Evolutionary conservation across 2,113 vertebrate species (phyloP).

Genomic region (Sterna hirundo): DNA sequence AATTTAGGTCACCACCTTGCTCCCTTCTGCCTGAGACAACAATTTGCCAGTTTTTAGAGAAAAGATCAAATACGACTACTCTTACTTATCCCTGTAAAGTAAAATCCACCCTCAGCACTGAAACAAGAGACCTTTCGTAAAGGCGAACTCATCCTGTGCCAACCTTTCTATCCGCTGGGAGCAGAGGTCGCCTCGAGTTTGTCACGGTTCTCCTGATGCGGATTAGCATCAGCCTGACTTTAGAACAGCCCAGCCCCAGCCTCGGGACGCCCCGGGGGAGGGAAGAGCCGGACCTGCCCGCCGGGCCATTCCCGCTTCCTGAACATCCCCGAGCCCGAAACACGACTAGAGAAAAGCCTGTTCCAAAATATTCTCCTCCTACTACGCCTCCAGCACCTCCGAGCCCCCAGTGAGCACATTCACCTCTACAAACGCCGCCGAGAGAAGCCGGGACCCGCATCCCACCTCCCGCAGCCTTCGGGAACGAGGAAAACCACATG

Average conservation of each 20-base stretch:
- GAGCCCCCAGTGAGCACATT: fast-evolving
- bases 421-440: background rate
- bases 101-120: background rate
- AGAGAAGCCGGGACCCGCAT: background rate
- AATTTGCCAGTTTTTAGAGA: background rate
- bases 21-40: background rate
- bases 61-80: fast-evolving
- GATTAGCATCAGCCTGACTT: background rate
- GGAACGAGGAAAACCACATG: background rate
- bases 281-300: background rate
- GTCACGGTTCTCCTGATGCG: fast-evolving
- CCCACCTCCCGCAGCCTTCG: background rate
- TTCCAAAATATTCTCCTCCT: background rate
- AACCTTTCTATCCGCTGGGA: background rate
- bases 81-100: fast-evolving
- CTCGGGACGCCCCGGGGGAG: fast-evolving
- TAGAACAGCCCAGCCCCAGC: background rate
- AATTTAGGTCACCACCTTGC: background rate
- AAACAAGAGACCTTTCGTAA: background rate
- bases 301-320: background rate
- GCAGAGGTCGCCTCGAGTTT: background rate
- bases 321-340: background rate
- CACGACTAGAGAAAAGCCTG: fast-evolving
- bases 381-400: background rate
- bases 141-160: background rate